Evolutionary conservation across 2,888 invertebrate genomes (phyloP), one percentile per base, ranked within the genome.

Genomic region (Pseudoips prasinana): DNA sequence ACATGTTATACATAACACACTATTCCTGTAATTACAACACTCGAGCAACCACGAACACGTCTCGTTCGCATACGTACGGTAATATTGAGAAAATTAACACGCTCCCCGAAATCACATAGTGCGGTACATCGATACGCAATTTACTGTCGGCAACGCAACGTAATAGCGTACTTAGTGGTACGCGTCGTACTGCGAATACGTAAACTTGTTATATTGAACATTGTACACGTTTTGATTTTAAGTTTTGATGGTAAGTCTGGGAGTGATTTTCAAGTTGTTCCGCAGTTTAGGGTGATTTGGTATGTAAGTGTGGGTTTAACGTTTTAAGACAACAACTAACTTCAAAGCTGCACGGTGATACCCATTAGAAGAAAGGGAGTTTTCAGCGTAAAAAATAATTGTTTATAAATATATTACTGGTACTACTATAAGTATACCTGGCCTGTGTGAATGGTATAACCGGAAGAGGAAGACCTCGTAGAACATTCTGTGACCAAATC

Each of bases 61-160:
- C 27, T 29, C 38, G 35, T 44, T 38, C 40, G 37, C 46, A 39
- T 47, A 47, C 42, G 39, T 20, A 35, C 39, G 42, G 39, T 46
- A 56, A 66, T 66, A 66, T 72, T 59, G 66, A 58, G 61, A 64
- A 69, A 73, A 73, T 75, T 75, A 73, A 71, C 68, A 67, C 57
- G 64, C 63, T 57, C 61, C 52, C 62, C 59, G 64, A 67, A 72
- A 73, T 74, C 72, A 59, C 64, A 57, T 56, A 51, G 58, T 62
- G 59, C 48, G 64, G 62, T 64, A 73, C 69, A 70, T 59, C 64
- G 67, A 71, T 75, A 74, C 73, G 66, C 70, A 73, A 73, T 76
- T 57, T 57, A 58, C 48, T 46, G 51, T 48, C 58, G 58, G 58
- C 54, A 58, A 48, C 46, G 47, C 44, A 46, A 46, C 57, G 53